These are phyloP conservation scores for Exaiptasia diaphana DNA, from an alignment of 64 coral and sea anemone genomes.

Conservation along the genomic window DNA sequence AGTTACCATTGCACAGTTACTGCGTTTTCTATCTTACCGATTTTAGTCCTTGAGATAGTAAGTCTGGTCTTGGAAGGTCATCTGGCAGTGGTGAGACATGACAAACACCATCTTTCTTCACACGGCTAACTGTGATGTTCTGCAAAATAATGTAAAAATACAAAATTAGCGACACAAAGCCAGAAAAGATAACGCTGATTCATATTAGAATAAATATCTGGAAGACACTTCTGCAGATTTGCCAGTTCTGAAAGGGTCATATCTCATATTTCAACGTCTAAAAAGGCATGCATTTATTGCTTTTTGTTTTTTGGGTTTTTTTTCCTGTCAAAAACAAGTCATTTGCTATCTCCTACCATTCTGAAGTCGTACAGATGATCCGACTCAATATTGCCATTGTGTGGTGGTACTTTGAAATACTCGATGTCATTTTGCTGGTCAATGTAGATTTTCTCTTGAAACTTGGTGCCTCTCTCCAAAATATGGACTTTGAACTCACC, in stretches of 20 bases:
- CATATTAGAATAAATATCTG: too few relatives aligned
- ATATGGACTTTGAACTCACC: background rate
- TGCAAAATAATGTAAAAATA: background rate
- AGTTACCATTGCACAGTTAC: too few relatives aligned
- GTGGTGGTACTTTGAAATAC: conserved; percentile 1
- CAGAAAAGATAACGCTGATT: too few relatives aligned
- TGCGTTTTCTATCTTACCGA: background rate
- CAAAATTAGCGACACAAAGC: too few relatives aligned
- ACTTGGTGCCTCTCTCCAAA: background rate
- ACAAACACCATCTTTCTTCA: background rate
- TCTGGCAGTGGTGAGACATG: background rate
- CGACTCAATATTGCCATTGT: background rate
- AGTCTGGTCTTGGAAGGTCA: background rate
- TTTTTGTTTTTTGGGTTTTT: too few relatives aligned
- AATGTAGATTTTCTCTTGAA: background rate
- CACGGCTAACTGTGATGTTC: background rate
- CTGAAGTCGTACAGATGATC: background rate
- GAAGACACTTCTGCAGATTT: too few relatives aligned
- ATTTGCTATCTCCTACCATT: too few relatives aligned
- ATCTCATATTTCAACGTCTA: too few relatives aligned
- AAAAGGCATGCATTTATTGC: background rate
- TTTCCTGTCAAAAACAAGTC: too few relatives aligned
- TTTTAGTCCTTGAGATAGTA: background rate
- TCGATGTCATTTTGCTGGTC: background rate
- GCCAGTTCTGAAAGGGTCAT: too few relatives aligned